phyloP scores from a whole-genome alignment of 2,113 vertebrate genomes.

The Colaptes auratus region DNA sequence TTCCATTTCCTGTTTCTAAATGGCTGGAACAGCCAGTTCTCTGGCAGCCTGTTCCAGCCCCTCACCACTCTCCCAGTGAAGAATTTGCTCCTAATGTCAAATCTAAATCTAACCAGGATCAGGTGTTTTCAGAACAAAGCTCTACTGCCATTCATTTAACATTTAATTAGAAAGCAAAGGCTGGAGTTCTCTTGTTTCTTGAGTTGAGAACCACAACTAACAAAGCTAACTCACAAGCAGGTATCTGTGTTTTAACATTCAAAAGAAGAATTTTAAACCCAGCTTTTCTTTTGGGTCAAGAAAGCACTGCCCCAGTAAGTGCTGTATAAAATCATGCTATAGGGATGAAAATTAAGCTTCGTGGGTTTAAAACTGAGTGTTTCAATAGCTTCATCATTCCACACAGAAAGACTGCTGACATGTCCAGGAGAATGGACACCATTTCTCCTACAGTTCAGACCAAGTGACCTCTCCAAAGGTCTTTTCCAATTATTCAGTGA shows the following conservation, averaged over 20 bases:
- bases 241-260: neutral
- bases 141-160: neutral
- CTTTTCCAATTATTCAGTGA: neutral
- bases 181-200: neutral
- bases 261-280: neutral
- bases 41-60: too few species aligned
- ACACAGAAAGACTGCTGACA: neutral
- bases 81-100: too few species aligned
- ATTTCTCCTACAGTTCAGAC: neutral
- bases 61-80: too few species aligned
- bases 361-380: neutral
- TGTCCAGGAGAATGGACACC: neutral
- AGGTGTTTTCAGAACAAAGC: neutral
- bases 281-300: neutral
- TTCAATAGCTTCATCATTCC: neutral
- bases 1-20: too few species aligned
- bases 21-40: too few species aligned
- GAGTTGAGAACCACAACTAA: neutral
- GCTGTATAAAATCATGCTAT: neutral
- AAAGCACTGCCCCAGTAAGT: neutral
- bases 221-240: neutral
- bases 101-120: neutral
- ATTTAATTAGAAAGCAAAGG: neutral
- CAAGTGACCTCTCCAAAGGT: neutral
- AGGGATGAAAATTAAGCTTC: neutral